Conservation (phyloP, 2,888 invertebrate species). For the Nymphalis polychloros region DNA sequence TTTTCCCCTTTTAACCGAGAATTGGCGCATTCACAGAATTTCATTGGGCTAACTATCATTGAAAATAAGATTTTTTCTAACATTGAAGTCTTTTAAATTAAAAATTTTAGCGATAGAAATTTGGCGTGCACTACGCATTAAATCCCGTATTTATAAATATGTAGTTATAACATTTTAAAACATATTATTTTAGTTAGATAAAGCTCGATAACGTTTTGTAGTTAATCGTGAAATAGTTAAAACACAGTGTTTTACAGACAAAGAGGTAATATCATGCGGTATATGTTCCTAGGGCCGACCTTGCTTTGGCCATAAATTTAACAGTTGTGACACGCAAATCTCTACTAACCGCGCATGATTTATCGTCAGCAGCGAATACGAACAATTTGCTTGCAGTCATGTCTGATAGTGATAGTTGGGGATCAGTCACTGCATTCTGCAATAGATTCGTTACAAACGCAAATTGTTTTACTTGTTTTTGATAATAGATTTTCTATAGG, state of each 20-base stretch:
- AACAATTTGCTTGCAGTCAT: conserved; percentile 54
- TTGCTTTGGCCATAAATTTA: conserved; percentile 67
- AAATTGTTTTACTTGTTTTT: conserved; percentile 60
- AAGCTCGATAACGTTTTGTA: not conserved
- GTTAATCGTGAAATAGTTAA: conserved; percentile 12
- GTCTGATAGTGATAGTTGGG: conserved; percentile 42
- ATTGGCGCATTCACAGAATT: too few species aligned
- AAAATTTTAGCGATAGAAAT: too few species aligned
- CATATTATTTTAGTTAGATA: too few species aligned
- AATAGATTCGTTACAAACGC: conserved; percentile 40
- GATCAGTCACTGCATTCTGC: conserved; percentile 39
- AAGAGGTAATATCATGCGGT: conserved; percentile 41
- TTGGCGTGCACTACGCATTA: too few species aligned
- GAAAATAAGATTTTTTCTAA: too few species aligned
- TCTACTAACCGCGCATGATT: conserved; percentile 69
- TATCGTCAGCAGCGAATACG: conserved; percentile 51
- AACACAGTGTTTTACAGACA: conserved; percentile 16
- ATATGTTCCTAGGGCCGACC: conserved; percentile 55
- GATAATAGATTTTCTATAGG: conserved; percentile 56
- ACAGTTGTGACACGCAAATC: conserved; percentile 74
- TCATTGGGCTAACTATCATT: too few species aligned
- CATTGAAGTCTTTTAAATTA: too few species aligned
- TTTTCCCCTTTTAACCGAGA: too few species aligned
- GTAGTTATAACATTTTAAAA: too few species aligned
- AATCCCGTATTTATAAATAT: too few species aligned